phyloP scores from a whole-genome alignment of 2,113 vertebrate genomes.

The Genyomyrus donnyi region DNA sequence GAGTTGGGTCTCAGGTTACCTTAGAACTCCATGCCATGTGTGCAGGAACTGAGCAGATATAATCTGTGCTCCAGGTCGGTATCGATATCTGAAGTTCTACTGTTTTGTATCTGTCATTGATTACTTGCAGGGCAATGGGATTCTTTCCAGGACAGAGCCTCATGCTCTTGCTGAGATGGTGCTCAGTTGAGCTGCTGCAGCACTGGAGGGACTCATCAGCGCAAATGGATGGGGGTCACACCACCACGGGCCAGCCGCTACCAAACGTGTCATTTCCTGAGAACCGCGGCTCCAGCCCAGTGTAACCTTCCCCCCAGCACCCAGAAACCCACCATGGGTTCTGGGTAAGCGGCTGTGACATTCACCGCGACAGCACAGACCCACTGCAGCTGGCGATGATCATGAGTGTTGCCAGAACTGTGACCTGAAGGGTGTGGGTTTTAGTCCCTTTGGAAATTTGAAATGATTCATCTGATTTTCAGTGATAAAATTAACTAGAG shows the following conservation, averaged over 20 bases:
- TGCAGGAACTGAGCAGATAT: background rate
- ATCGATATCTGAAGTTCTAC: background rate
- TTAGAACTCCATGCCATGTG: background rate
- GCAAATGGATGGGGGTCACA: constrained; percentile 6
- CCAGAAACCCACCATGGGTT: background rate
- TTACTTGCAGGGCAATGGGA: background rate
- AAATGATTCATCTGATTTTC: background rate
- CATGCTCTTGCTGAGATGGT: background rate
- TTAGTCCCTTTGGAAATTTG: background rate
- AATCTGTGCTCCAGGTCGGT: background rate
- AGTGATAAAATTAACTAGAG: background rate
- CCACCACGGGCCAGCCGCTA: constrained; percentile 7
- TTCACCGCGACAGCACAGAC: background rate
- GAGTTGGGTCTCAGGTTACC: background rate
- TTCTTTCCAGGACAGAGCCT: background rate
- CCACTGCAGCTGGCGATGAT: background rate
- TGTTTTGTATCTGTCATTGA: background rate
- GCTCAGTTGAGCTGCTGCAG: background rate
- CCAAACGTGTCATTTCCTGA: constrained; percentile 9
- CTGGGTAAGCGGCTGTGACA: background rate
- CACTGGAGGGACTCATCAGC: background rate
- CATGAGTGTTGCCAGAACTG: background rate
- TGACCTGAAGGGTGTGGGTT: background rate
- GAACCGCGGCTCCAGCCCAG: background rate
- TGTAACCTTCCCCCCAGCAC: background rate